phyloP scores from a whole-genome alignment of 2,797 vertebrate species.

The Sylvilagus floridanus region DNA sequence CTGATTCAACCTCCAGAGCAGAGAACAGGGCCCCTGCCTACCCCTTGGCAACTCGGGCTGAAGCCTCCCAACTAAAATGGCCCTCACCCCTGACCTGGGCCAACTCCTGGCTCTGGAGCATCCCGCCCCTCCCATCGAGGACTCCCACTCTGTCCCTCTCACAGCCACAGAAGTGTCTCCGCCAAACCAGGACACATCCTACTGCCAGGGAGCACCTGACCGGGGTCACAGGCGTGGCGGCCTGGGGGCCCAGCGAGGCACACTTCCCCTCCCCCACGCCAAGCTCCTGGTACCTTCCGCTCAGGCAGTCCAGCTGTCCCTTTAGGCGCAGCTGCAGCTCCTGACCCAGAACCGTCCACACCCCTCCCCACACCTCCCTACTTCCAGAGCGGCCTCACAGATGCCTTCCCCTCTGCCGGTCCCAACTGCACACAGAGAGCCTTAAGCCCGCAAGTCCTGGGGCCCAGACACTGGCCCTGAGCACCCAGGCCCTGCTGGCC shows the following conservation, averaged over 20 bases:
- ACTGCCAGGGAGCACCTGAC: not conserved
- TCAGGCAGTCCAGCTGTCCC: not conserved
- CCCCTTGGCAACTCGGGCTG: too few relatives aligned
- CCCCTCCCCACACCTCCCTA: too few relatives aligned
- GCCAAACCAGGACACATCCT: not conserved
- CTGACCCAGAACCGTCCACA: not conserved
- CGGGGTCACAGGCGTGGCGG: not conserved
- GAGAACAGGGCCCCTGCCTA: too few relatives aligned
- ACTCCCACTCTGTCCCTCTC: not conserved
- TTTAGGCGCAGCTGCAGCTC: not conserved
- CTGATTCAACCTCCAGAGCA: not conserved
- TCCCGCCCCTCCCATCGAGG: rapidly evolving
- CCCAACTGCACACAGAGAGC: not conserved
- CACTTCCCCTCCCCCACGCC: not conserved
- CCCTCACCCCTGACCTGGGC: rapidly evolving
- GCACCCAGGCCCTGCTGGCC: too few relatives aligned
- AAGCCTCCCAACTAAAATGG: not conserved
- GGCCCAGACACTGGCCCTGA: rapidly evolving
- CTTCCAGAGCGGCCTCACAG: not conserved
- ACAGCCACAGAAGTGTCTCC: not conserved
- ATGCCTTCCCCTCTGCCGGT: not conserved
- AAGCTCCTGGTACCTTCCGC: not conserved
- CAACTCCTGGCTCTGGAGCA: not conserved
- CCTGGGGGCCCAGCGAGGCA: not conserved
- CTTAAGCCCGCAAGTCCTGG: not conserved